Evolutionary conservation across 2,888 invertebrate genomes (phyloP), one percentile per base, ranked within the genome.

Genomic region (Mesorhabditis belari): DNA sequence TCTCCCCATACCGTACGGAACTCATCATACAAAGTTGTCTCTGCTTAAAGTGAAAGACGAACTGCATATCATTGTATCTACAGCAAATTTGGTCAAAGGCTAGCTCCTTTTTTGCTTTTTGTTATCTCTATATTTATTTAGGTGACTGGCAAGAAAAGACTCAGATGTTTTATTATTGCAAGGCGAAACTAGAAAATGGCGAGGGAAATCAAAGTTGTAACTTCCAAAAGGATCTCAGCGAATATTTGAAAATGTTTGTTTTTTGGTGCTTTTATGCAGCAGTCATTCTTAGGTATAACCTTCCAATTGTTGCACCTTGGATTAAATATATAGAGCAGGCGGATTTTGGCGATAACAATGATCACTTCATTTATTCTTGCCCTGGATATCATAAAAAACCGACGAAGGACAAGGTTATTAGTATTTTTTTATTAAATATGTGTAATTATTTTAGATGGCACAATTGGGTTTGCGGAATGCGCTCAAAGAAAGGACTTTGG

Each of bases 11-110:
- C 66, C 66, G 1, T 77, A 59, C 58, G 76, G 77, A 3, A 70
- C 70, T 2, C 77, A 77, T 66, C 77, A 77, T 57, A 65, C 77
- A 17, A 77, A 77, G 59, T 58, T 77, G 58, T 72, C 72, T 3
- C 57, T 77, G 19, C 65, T 74, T 44, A 72, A 74, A 27, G 62
- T 63, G 51, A 69, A 65, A 3, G 50, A 62, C 49, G 49, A 53
- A 5, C 50, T 77, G n/a, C 77, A 77, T 58, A 68, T 77, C 1
- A 58, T 77, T 25, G 59, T 77, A 21, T 69, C 69, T 5, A 76
- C 77, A 4, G 75, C 77, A 3, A 77, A 77, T 61, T 54, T 77
- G 25, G 49, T 69, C 9, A 17, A 50, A 4, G 58, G 65, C 62
- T 5, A 27, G 57, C 27, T 21, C 4, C 49, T 23, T 21, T 53